Evolutionary conservation across 2,888 invertebrate genomes (phyloP).

Genomic region (Pollenia griseotomentosa): DNA sequence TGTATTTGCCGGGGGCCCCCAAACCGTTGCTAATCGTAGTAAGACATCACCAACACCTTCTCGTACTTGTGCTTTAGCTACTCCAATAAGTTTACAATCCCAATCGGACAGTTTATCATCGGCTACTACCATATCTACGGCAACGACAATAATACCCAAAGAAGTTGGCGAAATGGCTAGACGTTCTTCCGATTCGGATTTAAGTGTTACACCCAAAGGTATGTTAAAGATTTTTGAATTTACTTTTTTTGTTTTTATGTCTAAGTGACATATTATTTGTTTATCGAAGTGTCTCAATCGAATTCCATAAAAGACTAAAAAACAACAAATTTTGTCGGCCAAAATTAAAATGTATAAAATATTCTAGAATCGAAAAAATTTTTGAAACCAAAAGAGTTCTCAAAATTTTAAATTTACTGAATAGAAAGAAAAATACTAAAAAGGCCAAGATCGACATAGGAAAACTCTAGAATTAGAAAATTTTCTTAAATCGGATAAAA

Average conservation of each 20-base stretch:
- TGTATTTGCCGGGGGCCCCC: conserved; percentile 70
- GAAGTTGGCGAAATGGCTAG: conserved; percentile 87
- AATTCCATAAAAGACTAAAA: conserved; percentile 20
- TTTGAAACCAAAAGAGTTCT: too few species aligned
- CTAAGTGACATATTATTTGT: not conserved
- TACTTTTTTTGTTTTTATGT: not conserved
- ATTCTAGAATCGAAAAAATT: too few species aligned
- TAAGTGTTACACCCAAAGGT: conserved; percentile 97
- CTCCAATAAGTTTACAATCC: conserved; percentile 62
- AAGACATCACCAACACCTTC: conserved; percentile 86
- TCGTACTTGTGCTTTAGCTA: conserved; percentile 76
- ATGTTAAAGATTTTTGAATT: conserved; percentile 76
- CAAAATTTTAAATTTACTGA: too few species aligned
- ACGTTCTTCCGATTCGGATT: conserved; percentile 96
- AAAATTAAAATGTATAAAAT: too few species aligned
- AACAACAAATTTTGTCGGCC: too few species aligned
- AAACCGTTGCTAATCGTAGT: conserved; percentile 80
- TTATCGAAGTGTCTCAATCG: conserved; percentile 19
- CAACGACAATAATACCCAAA: conserved; percentile 82
- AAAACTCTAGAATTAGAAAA: too few species aligned
- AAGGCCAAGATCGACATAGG: too few species aligned
- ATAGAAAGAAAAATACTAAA: too few species aligned
- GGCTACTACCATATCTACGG: conserved; percentile 84
- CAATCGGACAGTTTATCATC: conserved; percentile 81
- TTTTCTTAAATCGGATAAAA: too few species aligned